Base-by-base conservation (phyloP, 2,113 vertebrate genomes). In the Hippolais icterina region DNA sequence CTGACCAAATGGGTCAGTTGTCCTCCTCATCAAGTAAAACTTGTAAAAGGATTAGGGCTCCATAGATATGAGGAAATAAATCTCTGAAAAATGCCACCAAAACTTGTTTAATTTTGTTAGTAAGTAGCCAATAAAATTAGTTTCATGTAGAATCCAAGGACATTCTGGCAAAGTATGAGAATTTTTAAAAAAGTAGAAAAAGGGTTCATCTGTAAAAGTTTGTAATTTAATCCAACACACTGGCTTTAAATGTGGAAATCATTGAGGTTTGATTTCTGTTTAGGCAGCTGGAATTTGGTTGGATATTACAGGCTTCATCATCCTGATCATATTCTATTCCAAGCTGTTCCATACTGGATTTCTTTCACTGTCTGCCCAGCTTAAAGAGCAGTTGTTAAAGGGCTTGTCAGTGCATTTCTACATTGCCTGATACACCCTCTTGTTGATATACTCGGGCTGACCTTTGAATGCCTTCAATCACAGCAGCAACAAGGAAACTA, bases 401-500 rank as follows among this genome's bases (percentile, higher is more conserved):
- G 65, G 19, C 28, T 87, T 91, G 39, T 87, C 49, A 65, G 23
- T 17, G 50, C 27, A 53, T 47, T 88, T 89, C 84, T 75, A 9
- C 56, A 63, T 35, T 60, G 69, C 54, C 46, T 76, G 46, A 46
- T 75, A 75, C 37, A 78, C 12, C 53, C 37, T 85, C 76, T 68
- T 15, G 13, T 21, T 85, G 68, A 70, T 69, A 54, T 3, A 3
- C 68, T 68, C 0, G 0, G 50, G 22, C 1, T 94, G 83, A 82
- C 61, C 72, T 96, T 75, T 86, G 64, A 44, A 92, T 89, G 53
- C 52, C 65, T 86, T 90, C 74, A 71, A 21, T 65, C 79, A 61
- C 33, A 87, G 61, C 25, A 92, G 69, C 56, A 54, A 91, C 61
- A 59, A 83, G 76, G 47, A 82, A 87, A 74, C 49, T 12, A 41